Percentiles rank a stretch among this genome's conserved stretches.
Evolutionary conservation across 2,113 vertebrate genomes (phyloP).

Genomic region (human): GRCh38 chr22:40615001-40615500

Average conservation of each 20-base stretch:
- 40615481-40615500: not conserved
- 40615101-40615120: not conserved
- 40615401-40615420: not conserved
- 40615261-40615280: not conserved
- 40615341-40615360: not conserved
- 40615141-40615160: not conserved
- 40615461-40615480: not conserved
- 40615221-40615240: not conserved
- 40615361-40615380: not conserved
- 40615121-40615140: not conserved
- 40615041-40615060: not conserved
- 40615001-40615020: not conserved
- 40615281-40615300: not conserved
- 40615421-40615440: not conserved
- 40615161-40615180: not conserved
- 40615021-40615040: not conserved
- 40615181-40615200: not conserved
- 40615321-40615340: not conserved
- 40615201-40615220: not conserved
- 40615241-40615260: not conserved
- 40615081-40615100: constrained; percentile 10
- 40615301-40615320: not conserved
- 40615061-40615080: not conserved
- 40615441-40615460: not conserved
- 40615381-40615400: constrained; percentile 10